Percentiles rank a stretch among this genome's conserved stretches.
Evolutionary conservation across 1,140 invertebrate species (phyloP).

Genomic region (Antheraea mylitta): DNA sequence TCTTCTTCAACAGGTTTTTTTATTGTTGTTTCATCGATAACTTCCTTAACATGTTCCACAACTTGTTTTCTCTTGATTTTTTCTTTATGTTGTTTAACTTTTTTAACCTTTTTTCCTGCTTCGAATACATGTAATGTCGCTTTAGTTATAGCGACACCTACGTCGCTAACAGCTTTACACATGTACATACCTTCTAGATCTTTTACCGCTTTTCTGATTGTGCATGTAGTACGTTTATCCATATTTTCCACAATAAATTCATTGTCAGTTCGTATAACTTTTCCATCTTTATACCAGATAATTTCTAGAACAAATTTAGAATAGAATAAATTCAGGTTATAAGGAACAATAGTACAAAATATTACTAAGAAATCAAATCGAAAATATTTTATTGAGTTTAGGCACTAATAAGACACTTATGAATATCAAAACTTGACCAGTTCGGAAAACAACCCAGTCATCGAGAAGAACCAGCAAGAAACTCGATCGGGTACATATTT

Average conservation of each 20-base stretch:
- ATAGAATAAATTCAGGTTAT: no score
- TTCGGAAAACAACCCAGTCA: no score
- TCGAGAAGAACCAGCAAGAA: no score
- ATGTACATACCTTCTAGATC: conserved; percentile 91
- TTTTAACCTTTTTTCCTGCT: conserved; percentile 33
- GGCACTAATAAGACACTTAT: no score
- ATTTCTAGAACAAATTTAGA: conserved; percentile 82
- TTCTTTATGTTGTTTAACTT: conserved; percentile 63
- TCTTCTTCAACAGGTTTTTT: conserved; percentile 28
- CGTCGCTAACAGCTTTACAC: conserved; percentile 91
- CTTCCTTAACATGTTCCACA: conserved; percentile 36
- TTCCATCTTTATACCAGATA: conserved; percentile 94
- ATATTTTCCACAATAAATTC: conserved; percentile 86
- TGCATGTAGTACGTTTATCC: conserved; percentile 86
- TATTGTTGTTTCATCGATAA: conserved; percentile 35
- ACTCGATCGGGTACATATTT: no score
- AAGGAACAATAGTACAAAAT: no score
- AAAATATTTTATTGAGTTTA: no score
- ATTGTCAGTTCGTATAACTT: conserved; percentile 86
- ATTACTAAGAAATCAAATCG: no score
- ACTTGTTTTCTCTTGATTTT: conserved; percentile 64
- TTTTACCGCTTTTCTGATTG: conserved; percentile 83
- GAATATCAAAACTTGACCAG: no score
- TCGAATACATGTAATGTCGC: conserved; percentile 85
- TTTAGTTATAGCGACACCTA: conserved; percentile 89